Base-by-base conservation (phyloP, 2,888 invertebrate species). In the Hermodice carunculata region DNA sequence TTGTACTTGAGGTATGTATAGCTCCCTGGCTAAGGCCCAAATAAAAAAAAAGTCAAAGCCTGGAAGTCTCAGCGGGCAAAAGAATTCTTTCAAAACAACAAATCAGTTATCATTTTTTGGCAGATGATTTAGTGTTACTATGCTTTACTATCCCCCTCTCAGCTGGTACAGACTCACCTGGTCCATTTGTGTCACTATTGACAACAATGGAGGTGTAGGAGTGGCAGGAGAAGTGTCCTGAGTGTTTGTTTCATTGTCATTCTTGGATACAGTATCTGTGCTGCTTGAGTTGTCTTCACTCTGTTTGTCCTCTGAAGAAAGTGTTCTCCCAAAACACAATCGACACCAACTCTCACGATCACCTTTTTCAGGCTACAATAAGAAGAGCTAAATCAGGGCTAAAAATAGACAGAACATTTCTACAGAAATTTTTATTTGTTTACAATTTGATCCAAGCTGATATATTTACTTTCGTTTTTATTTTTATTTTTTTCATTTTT, bases 341-440 rank as follows among this genome's bases (percentile, higher is more conserved):
- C 80, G 69, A 60, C 88, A 85, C 89, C 89, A 89, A 34, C 80
- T 84, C 5, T 80, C 78, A 43, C 86, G 84, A 75, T 89, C 85
- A 3, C 85, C 83, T 14, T 79, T 71, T 44, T 76, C 68, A 26
- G 89, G 89, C 88, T 89, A n/a, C n/a, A n/a, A n/a, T n/a, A n/a
- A n/a, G n/a, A n/a, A n/a, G n/a, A n/a, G n/a, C n/a, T n/a, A n/a
- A n/a, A n/a, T n/a, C n/a, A n/a, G n/a, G n/a, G n/a, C n/a, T n/a
- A n/a, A n/a, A n/a, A n/a, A n/a, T n/a, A n/a, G n/a, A n/a, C n/a
- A n/a, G n/a, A n/a, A n/a, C n/a, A n/a, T n/a, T n/a, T n/a, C n/a
- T n/a, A n/a, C n/a, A n/a, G n/a, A n/a, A n/a, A n/a, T n/a, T n/a
- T n/a, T n/a, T n/a, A n/a, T n/a, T n/a, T n/a, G n/a, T n/a, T n/a